Evolutionary conservation across 1,140 invertebrate species (phyloP).

Genomic region (Hydropsyche tenuis): DNA sequence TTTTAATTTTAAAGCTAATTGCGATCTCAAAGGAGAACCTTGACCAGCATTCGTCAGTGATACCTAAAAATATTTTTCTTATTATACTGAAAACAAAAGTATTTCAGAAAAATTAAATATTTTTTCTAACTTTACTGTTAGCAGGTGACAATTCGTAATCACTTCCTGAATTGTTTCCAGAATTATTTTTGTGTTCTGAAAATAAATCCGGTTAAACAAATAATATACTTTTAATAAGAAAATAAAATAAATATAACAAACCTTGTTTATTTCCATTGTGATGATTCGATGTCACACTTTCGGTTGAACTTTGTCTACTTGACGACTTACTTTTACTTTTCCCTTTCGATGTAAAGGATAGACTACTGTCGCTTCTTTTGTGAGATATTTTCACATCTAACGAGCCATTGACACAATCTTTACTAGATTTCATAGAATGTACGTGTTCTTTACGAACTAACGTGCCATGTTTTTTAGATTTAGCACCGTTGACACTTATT

Average conservation of each 20-base stretch:
- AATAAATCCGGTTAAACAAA: slow-evolving; percentile 19
- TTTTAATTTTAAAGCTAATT: slow-evolving; percentile 70
- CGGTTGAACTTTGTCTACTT: slow-evolving; percentile 46
- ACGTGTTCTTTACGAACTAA: slow-evolving; percentile 19
- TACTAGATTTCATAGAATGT: slow-evolving; percentile 23
- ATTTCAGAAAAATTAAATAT: not conserved
- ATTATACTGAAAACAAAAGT: not conserved
- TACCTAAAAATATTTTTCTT: no score
- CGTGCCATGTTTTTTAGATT: slow-evolving; percentile 41
- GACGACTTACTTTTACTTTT: slow-evolving; percentile 48
- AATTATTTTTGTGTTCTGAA: slow-evolving; percentile 47
- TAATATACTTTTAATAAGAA: not conserved
- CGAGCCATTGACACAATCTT: slow-evolving; percentile 29
- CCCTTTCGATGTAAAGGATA: slow-evolving; percentile 41
- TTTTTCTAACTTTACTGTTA: slow-evolving; percentile 45
- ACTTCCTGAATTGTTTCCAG: slow-evolving; percentile 49
- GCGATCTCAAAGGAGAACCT: slow-evolving; percentile 68
- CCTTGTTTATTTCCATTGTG: slow-evolving; percentile 47
- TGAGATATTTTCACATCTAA: slow-evolving; percentile 32
- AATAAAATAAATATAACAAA: slow-evolving; percentile 18
- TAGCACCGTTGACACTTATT: slow-evolving; percentile 29
- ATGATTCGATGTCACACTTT: slow-evolving; percentile 42
- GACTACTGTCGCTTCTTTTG: slow-evolving; percentile 42
- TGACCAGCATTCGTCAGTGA: slow-evolving; percentile 63
- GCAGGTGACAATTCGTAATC: slow-evolving; percentile 49